phyloP scores from a whole-genome alignment of 2,888 invertebrate species.

The Ischnura elegans region DNA sequence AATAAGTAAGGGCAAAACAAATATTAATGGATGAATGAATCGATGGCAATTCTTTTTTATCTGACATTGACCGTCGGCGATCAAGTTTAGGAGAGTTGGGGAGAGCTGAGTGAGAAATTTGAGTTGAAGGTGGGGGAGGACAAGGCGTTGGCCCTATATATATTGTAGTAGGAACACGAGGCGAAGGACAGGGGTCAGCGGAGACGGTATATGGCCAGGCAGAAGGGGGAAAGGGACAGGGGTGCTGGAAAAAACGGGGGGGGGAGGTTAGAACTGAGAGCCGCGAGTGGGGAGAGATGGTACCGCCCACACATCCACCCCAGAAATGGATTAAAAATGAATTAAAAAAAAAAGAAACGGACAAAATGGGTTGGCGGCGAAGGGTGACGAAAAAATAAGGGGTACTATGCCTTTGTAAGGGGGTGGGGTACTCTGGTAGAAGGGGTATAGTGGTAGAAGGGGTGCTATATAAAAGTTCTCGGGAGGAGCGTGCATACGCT shows the following conservation, averaged over 20 bases:
- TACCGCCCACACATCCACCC: constrained; percentile 42
- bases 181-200: not conserved
- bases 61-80: not conserved
- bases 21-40: not conserved
- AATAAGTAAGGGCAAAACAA: not conserved
- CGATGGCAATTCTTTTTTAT: not conserved
- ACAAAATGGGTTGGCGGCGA: constrained; percentile 49
- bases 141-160: not conserved
- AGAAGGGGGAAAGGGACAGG: not conserved
- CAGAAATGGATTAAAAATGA: constrained; percentile 63
- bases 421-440: not conserved
- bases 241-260: not conserved
- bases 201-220: not conserved
- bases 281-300: not conserved
- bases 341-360: constrained; percentile 48
- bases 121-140: not conserved
- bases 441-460: not conserved
- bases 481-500: not conserved
- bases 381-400: constrained; percentile 60
- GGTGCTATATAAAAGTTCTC: not conserved
- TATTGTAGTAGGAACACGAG: not conserved
- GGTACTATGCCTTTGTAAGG: not conserved
- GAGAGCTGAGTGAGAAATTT: not conserved
- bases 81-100: not conserved
- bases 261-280: not conserved